Evolutionary conservation across 2,113 vertebrate species (phyloP).

Genomic region (Cyprinodon tularosa): DNA sequence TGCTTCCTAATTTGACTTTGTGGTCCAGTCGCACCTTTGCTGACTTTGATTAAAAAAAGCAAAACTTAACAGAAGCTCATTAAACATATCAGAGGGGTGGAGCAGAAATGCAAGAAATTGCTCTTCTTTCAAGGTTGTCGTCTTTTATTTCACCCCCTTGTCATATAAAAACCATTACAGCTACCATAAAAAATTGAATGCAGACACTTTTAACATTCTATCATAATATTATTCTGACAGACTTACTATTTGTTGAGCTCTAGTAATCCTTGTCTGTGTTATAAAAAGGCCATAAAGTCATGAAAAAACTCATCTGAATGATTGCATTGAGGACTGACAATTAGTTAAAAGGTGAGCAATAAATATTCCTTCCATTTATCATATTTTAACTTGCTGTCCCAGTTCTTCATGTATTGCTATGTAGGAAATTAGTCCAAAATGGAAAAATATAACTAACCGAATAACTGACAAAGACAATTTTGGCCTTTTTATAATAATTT

Average conservation of each 20-base stretch:
- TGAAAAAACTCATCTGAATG: too few relatives aligned
- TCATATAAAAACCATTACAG: not conserved
- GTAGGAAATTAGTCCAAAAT: too few relatives aligned
- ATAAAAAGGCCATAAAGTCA: too few relatives aligned
- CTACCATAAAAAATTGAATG: too few relatives aligned
- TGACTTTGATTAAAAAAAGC: not conserved
- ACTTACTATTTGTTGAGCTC: not conserved
- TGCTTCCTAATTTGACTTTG: not conserved
- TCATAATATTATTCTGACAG: not conserved
- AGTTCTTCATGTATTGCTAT: too few relatives aligned
- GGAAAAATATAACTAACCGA: too few relatives aligned
- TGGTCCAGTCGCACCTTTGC: not conserved
- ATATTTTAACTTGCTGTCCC: too few relatives aligned
- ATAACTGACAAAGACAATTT: too few relatives aligned
- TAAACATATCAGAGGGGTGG: not conserved
- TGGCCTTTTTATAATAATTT: too few relatives aligned
- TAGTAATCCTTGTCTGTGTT: too few relatives aligned
- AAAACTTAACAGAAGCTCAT: not conserved
- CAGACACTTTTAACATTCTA: not conserved
- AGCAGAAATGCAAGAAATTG: not conserved
- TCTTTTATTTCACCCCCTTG: not conserved
- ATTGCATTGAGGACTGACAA: too few relatives aligned
- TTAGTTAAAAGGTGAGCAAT: too few relatives aligned
- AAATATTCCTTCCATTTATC: not conserved
- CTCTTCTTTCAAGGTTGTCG: not conserved